Conservation (phyloP, 1,140 invertebrate genomes). For the Nilaparvata lugens region DNA sequence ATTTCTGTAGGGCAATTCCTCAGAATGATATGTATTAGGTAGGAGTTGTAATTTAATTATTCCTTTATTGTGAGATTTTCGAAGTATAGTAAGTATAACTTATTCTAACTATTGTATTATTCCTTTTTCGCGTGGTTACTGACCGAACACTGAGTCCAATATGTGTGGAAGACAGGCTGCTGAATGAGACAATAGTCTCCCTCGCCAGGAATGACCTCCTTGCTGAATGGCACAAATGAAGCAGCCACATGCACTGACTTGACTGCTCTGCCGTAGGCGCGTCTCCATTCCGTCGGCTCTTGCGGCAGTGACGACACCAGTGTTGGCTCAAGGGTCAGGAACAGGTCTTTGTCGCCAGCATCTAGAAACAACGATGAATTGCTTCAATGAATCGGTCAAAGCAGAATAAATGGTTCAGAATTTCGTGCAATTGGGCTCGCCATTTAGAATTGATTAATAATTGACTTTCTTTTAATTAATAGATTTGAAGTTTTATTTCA, state of each 20-base stretch:
- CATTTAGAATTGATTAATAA: slow-evolving; percentile 23
- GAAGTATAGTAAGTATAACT: too few species aligned
- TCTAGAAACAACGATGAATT: slow-evolving; percentile 43
- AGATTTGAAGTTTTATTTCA: neutral
- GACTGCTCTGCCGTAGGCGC: slow-evolving; percentile 68
- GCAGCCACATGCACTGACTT: slow-evolving; percentile 78
- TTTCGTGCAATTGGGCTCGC: neutral
- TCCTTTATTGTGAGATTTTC: too few species aligned
- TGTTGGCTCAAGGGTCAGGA: slow-evolving; percentile 67
- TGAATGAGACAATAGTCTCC: slow-evolving; percentile 67
- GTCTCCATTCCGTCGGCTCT: slow-evolving; percentile 82
- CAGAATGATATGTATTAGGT: too few species aligned
- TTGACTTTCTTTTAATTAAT: slow-evolving; percentile 25
- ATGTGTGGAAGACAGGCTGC: slow-evolving; percentile 87
- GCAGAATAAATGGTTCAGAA: neutral
- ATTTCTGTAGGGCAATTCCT: too few species aligned
- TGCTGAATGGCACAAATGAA: slow-evolving; percentile 72
- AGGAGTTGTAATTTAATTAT: too few species aligned
- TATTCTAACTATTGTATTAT: too few species aligned
- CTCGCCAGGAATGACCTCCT: slow-evolving; percentile 56
- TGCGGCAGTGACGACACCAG: slow-evolving; percentile 69
- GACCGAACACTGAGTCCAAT: slow-evolving; percentile 88
- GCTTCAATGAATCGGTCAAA: slow-evolving; percentile 20
- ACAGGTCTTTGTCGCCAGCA: slow-evolving; percentile 80
- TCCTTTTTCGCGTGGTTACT: too few species aligned